Conservation (phyloP, 23 tunicate species). For the Trididemnum clinides region DNA sequence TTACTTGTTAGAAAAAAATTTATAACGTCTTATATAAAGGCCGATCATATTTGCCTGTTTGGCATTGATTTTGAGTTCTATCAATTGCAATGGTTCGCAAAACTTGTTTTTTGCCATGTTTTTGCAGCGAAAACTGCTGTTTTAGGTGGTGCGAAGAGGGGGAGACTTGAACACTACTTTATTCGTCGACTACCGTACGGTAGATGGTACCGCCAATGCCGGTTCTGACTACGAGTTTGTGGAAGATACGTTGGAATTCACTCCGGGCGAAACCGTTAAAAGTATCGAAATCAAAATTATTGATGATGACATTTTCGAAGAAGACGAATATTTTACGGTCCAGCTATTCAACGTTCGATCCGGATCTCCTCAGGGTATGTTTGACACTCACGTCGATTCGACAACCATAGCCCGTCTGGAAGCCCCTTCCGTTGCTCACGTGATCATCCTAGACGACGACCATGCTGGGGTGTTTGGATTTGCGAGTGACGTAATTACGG, state of each 20-base stretch:
- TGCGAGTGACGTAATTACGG: slow-evolving; percentile 61
- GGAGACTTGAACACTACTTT: slow-evolving; percentile 90
- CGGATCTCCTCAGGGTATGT: slow-evolving; percentile 52
- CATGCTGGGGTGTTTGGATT: slow-evolving; percentile 94
- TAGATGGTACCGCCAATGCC: slow-evolving; percentile 97
- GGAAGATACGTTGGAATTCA: slow-evolving; percentile 77
- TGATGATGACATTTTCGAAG: slow-evolving; percentile 99
- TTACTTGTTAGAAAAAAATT: too few relatives aligned
- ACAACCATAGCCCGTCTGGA: slow-evolving; percentile 61
- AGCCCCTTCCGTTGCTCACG: slow-evolving; percentile 82
- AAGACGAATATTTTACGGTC: slow-evolving; percentile 92
- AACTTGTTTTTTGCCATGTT: too few relatives aligned
- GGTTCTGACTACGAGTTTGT: slow-evolving; percentile 78
- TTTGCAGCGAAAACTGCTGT: too few relatives aligned
- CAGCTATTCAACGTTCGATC: slow-evolving; percentile 75
- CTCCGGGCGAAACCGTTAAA: slow-evolving; percentile 79
- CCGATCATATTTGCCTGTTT: not conserved
- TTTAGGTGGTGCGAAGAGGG: slow-evolving; percentile 82
- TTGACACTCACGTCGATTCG: slow-evolving; percentile 41
- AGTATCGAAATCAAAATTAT: slow-evolving; percentile 61
- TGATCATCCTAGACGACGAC: slow-evolving; percentile 94
- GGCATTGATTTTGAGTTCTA: too few relatives aligned
- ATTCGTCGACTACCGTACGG: slow-evolving; percentile 85
- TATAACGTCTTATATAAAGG: too few relatives aligned
- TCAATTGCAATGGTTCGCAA: too few relatives aligned